Percentiles rank a stretch among this genome's conserved stretches.
These are phyloP conservation scores for Apoda limacodes DNA, from an alignment of 2,888 invertebrate species.

Conservation along the genomic window DNA sequence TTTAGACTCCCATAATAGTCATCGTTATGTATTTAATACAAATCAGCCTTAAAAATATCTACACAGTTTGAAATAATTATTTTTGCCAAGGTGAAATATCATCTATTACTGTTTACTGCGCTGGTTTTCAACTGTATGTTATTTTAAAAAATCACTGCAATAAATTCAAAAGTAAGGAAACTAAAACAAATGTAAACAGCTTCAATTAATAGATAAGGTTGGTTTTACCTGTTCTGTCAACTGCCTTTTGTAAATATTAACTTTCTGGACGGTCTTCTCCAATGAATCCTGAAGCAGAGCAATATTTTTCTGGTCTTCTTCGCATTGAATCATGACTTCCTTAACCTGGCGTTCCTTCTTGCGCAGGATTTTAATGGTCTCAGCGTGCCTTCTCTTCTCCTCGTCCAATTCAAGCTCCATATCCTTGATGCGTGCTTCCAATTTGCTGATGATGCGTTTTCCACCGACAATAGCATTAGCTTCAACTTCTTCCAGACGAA, in stretches of 20 bases:
- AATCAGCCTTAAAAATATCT: too few relatives aligned
- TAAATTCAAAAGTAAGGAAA: background rate
- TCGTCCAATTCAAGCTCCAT: slow-evolving; percentile 95
- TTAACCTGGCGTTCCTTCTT: slow-evolving; percentile 98
- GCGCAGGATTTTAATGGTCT: slow-evolving; percentile 96
- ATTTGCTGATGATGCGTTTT: slow-evolving; percentile 97
- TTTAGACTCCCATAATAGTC: too few relatives aligned
- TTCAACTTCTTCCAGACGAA: slow-evolving; percentile 96
- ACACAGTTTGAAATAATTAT: too few relatives aligned
- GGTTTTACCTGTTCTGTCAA: slow-evolving; percentile 85
- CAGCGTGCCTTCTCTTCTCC: slow-evolving; percentile 96
- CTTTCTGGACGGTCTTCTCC: slow-evolving; percentile 89
- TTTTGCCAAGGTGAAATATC: too few relatives aligned
- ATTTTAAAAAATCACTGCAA: background rate
- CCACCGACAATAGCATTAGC: slow-evolving; percentile 97
- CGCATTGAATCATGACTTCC: slow-evolving; percentile 94
- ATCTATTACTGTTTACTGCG: too few relatives aligned
- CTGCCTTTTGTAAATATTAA: slow-evolving; percentile 95
- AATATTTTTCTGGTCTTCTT: slow-evolving; percentile 97
- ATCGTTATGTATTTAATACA: too few relatives aligned
- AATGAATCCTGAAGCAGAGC: slow-evolving; percentile 89
- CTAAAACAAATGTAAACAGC: slow-evolving; percentile 1
- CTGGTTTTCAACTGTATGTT: too few relatives aligned
- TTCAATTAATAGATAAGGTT: too few relatives aligned
- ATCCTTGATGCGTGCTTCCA: slow-evolving; percentile 95